A percentile compares a stretch with the other conserved stretches of the same genome.
These are phyloP conservation scores for Cichlasoma orientale DNA, from an alignment of 2,797 vertebrate species.

Conservation along the genomic window DNA sequence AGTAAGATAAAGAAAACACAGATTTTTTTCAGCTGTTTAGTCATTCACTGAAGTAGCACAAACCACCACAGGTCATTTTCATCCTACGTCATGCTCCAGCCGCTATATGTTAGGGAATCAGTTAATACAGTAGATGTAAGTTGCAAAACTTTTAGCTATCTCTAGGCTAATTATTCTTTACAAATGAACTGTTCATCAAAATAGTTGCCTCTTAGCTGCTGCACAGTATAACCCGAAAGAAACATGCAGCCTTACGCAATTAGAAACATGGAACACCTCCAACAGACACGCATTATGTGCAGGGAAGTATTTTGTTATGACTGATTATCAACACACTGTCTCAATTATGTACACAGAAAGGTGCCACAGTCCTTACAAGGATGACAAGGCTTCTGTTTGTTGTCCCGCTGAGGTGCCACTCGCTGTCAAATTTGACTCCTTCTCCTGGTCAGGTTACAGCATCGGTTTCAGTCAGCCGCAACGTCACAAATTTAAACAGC, in stretches of 20 bases:
- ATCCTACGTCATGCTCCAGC: conserved; percentile 9
- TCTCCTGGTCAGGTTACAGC: conserved; percentile 14
- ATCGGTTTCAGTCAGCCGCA: conserved; percentile 23
- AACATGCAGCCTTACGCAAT: conserved; percentile 17
- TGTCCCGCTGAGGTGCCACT: conserved; percentile 29
- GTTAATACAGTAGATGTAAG: conserved; percentile 11
- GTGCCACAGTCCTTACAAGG: conserved; percentile 21
- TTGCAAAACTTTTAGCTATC: conserved; percentile 1
- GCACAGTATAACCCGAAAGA: conserved; percentile 23
- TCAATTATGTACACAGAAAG: conserved; percentile 35
- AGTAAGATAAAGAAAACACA: conserved; percentile 21
- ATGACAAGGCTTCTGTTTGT: conserved; percentile 22
- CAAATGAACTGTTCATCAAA: background rate
- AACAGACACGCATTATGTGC: conserved; percentile 25
- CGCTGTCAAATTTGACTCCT: conserved; percentile 22
- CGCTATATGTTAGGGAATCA: conserved; percentile 1
- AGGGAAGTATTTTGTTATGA: conserved; percentile 38
- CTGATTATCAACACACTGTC: conserved; percentile 46
- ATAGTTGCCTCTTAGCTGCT: conserved; percentile 11
- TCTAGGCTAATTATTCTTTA: background rate
- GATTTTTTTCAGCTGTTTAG: conserved; percentile 15
- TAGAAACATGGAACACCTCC: conserved; percentile 4
- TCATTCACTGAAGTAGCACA: conserved; percentile 34
- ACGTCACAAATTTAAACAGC: background rate
- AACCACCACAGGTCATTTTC: conserved; percentile 11